Evolutionary conservation across 2,888 invertebrate genomes (phyloP).

Genomic region (Pasiphila rectangulata): DNA sequence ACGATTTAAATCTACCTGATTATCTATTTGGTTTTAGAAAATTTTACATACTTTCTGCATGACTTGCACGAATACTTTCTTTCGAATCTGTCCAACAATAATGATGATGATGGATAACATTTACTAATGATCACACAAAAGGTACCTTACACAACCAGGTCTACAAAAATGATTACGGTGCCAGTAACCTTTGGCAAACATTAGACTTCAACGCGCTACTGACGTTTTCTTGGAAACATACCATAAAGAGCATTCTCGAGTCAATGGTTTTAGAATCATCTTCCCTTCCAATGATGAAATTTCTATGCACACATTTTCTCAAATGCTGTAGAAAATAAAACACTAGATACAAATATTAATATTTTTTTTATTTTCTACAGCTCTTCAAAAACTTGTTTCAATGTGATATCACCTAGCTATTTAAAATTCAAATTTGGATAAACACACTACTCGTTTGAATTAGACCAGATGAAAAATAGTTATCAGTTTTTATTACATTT

Average conservation of each 20-base stretch:
- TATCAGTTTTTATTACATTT: neutral
- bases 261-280: neutral
- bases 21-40: neutral
- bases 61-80: neutral
- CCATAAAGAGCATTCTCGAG: no score
- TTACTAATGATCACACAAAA: no score
- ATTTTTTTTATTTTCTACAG: neutral
- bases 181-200: neutral
- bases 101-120: no score
- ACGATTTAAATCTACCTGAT: neutral
- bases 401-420: constrained; percentile 27
- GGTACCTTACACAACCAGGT: no score
- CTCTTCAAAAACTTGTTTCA: constrained; percentile 2
- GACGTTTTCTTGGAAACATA: constrained; percentile 3
- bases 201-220: constrained; percentile 21
- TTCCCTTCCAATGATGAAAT: no score
- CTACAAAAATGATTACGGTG: neutral
- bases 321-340: neutral
- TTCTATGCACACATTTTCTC: neutral
- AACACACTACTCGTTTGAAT: neutral
- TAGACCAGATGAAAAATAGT: neutral
- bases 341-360: neutral
- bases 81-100: no score
- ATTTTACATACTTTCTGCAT: constrained; percentile 2
- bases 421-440: constrained; percentile 1